Evolutionary conservation across 2,888 invertebrate species (phyloP).

Genomic region (Catocala fraxini): DNA sequence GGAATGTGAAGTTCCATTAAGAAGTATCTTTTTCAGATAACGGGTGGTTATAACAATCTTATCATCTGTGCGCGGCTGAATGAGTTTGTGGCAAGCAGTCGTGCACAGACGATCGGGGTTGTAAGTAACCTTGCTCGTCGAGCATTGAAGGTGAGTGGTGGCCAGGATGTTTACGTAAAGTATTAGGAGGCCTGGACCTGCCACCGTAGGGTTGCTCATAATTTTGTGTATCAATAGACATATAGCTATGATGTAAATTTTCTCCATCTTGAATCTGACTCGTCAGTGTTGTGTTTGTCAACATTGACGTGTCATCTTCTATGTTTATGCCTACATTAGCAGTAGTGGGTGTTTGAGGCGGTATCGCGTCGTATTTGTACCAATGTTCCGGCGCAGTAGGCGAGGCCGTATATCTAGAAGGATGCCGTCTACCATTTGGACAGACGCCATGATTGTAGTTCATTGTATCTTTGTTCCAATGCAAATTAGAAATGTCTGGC

Average conservation of each 20-base stretch:
- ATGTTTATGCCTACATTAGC: slow-evolving; percentile 84
- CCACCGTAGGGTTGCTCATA: slow-evolving; percentile 84
- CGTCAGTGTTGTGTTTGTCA: slow-evolving; percentile 88
- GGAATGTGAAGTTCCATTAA: slow-evolving; percentile 85
- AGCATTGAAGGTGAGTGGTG: slow-evolving; percentile 82
- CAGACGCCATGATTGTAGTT: slow-evolving; percentile 86
- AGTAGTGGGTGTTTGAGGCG: slow-evolving; percentile 85
- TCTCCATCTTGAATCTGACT: slow-evolving; percentile 90
- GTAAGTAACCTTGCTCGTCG: slow-evolving; percentile 86
- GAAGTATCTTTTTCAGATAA: slow-evolving; percentile 79
- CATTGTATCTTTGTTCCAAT: slow-evolving; percentile 88
- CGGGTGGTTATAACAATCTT: slow-evolving; percentile 67
- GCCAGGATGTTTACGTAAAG: slow-evolving; percentile 79
- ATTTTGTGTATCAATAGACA: slow-evolving; percentile 89
- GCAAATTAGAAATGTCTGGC: slow-evolving; percentile 91
- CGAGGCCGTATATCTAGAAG: slow-evolving; percentile 90
- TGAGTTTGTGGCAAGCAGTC: slow-evolving; percentile 85
- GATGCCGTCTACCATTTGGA: slow-evolving; percentile 88
- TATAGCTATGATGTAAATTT: slow-evolving; percentile 90
- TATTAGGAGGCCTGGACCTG: slow-evolving; percentile 80
- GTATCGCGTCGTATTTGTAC: slow-evolving; percentile 90
- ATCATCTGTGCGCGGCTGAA: slow-evolving; percentile 81
- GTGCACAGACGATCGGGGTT: slow-evolving; percentile 84
- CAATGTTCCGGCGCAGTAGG: slow-evolving; percentile 91
- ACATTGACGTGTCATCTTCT: slow-evolving; percentile 89